Base-by-base conservation (phyloP, 2,797 vertebrate genomes). In the Coluber constrictor region DNA sequence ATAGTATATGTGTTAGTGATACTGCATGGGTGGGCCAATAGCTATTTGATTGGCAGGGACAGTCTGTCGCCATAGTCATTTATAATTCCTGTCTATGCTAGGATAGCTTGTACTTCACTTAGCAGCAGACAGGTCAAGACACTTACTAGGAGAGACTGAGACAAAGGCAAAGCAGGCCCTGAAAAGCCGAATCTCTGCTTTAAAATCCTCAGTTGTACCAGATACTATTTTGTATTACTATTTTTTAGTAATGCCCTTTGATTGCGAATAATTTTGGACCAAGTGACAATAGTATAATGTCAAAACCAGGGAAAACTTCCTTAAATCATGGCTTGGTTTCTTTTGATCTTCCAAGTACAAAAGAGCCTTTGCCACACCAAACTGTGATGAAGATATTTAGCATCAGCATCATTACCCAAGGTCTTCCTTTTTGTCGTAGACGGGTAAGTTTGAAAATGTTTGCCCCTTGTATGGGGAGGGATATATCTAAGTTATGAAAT, bases 301-400 rank as follows among this genome's bases (percentile, higher is more conserved):
- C 98, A 95, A 98, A 99, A 97, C 97, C 95, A 91, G 98, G 98
- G 94, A 99, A 98, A 97, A 96, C 97, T 95, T 96, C 97, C 92
- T 95, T 97, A 94, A 98, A 93, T 96, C 98, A 99, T 97, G 98
- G 97, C 96, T 97, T 98, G 94, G 96, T 98, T 97, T 97, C 98
- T 98, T 97, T 98, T 95, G 98, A 98, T 94, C 96, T 98, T 93
- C 98, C 98, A 97, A 98, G 98, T 95, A 90, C 98, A 86, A 97
- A 98, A 96, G 98, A 99, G 61, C 97, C 98, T 87, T 95, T 99
- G 27, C 98, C 98, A 3, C 98, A 98, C 86, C 99, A 99, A 97
- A 99, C 99, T 66, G 98, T 99, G 90, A 98, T 99, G 97, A 99
- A 99, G 98, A 99, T 99, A 96, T 99, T 99, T 97, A 99, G 99